Evolutionary conservation across 2,113 vertebrate genomes (phyloP), one percentile per base, ranked within the genome.

Genomic region (Sturnira hondurensis): DNA sequence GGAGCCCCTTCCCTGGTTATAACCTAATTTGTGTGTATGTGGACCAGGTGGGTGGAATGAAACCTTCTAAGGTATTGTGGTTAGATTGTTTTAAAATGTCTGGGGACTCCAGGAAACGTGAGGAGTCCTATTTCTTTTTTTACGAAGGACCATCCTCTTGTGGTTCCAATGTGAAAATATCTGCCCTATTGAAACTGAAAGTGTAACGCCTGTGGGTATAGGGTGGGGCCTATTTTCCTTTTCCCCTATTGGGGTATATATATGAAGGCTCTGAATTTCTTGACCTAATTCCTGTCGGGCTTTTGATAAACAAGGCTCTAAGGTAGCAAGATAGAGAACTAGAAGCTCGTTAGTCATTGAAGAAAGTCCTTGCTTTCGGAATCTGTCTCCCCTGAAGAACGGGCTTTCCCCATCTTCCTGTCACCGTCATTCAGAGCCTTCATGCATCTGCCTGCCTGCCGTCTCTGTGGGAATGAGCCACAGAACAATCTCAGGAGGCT

Each of bases 11-110:
- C 81, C 80, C 95, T 78, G 65, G 58, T 92, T 95, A 50, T 76
- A 97, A 94, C 20, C 89, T 98, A 96, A 97, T 97, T 94, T 92
- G 63, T 80, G 33, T 28, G 19, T 15, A 45, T 58, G 84, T 95
- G 86, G 70, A 94, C 89, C 86, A 95, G 76, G 95, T 89, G 89
- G 85, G 65, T 87, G 20, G 78, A 92, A 95, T 95, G 70, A 92
- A 96, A 86, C 43, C 45, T 96, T 86, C 71, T 78, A 43, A 80
- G 86, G 56, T 83, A 9, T 74, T 83, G 41, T 65, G 93, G 70
- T 80, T 91, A 92, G 65, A 81, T 58, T 78, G 61, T 91, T 90
- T 97, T 86, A 80, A 92, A 91, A 78, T 77, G 56, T 91, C 81
- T 89, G 85, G 82, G 63, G 78, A 85, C 43, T 74, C 54, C 14